Conservation (phyloP, 1,140 invertebrate species). For the Asobara japonica region DNA sequence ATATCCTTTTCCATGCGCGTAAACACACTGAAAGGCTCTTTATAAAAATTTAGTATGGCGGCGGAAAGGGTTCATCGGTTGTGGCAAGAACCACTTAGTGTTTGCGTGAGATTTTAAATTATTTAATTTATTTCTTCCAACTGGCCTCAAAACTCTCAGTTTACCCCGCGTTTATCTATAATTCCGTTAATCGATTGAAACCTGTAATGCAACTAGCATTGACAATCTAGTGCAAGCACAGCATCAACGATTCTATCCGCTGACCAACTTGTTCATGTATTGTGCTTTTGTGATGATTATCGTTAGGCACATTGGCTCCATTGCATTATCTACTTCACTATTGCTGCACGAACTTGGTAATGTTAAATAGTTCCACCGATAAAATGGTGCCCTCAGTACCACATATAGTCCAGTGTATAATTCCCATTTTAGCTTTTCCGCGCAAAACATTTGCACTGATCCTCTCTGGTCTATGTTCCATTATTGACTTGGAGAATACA, state of each 20-base stretch:
- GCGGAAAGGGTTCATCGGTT: no score
- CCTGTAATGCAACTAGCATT: background rate
- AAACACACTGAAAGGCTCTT: no score
- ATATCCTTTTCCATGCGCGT: no score
- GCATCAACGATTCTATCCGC: background rate
- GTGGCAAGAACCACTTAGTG: no score
- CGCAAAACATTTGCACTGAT: background rate
- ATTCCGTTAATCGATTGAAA: background rate
- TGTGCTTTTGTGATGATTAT: background rate
- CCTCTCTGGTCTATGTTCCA: constrained; percentile 45
- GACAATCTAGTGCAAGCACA: background rate
- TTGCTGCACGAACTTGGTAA: background rate
- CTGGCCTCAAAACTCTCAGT: no score
- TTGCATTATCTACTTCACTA: background rate
- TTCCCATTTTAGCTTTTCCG: background rate
- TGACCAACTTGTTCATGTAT: background rate
- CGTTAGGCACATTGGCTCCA: background rate
- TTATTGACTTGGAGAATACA: constrained; percentile 53
- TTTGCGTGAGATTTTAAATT: no score
- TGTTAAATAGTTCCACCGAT: background rate
- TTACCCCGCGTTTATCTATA: no score
- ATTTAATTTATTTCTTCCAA: no score
- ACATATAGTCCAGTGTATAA: background rate
- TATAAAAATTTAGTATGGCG: no score
- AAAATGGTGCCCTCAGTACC: background rate